A percentile compares a stretch with the other conserved stretches of the same genome.
Conservation (phyloP, 2,797 vertebrate genomes). For the Dermochelys coriacea region DNA sequence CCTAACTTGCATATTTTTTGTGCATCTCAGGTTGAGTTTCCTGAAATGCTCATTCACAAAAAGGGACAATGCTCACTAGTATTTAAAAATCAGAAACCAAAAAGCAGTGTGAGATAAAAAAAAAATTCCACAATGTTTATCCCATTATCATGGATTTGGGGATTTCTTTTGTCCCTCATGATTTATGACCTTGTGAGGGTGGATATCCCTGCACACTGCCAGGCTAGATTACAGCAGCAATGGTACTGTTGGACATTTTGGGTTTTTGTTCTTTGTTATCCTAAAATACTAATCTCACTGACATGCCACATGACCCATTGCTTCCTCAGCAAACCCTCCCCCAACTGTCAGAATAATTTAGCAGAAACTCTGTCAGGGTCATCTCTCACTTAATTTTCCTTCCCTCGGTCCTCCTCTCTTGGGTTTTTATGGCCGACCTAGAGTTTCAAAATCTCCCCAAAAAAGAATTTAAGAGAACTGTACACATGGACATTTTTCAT, state of each 20-base stretch:
- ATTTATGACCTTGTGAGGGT: background rate
- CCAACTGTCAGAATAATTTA: background rate
- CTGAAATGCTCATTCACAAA: background rate
- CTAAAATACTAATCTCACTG: background rate
- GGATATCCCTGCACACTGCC: background rate
- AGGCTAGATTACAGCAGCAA: background rate
- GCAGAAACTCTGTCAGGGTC: background rate
- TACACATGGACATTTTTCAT: slow-evolving; percentile 26
- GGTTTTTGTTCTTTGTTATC: background rate
- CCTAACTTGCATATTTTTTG: background rate
- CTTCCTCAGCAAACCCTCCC: background rate
- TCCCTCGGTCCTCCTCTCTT: background rate
- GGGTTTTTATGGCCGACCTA: slow-evolving; percentile 15
- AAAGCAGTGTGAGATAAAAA: background rate
- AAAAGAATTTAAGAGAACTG: slow-evolving; percentile 37
- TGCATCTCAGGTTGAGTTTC: background rate
- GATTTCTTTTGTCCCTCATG: background rate
- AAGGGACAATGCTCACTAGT: background rate
- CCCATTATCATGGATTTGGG: background rate
- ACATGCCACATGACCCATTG: background rate
- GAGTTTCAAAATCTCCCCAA: slow-evolving; percentile 1
- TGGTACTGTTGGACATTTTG: background rate
- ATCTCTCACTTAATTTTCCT: background rate
- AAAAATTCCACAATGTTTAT: background rate
- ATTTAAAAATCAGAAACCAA: background rate